Base-by-base conservation (phyloP, 2,888 invertebrate genomes). In the Mythimna ferrago region DNA sequence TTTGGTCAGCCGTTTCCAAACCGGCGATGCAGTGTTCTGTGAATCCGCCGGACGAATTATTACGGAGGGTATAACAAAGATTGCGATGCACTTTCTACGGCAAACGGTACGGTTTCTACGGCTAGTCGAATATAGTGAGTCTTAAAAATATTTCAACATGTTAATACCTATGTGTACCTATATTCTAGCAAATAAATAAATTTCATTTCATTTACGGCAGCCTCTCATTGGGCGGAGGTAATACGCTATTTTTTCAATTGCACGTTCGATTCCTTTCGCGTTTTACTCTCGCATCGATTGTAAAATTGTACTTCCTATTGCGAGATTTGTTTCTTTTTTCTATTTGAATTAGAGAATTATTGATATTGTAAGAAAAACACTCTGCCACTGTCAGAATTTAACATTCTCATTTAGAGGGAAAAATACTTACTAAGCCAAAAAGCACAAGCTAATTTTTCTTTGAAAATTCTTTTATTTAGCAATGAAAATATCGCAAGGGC, bases 181-280 rank as follows among this genome's bases (percentile, higher is more conserved):
- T n/a, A n/a, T n/a, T n/a, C n/a, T n/a, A n/a, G n/a, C n/a, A n/a
- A n/a, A n/a, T n/a, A n/a, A n/a, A n/a, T n/a, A n/a, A n/a, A n/a
- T n/a, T n/a, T n/a, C n/a, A n/a, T n/a, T n/a, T n/a, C n/a, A n/a
- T n/a, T n/a, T n/a, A n/a, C n/a, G 77, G 86, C 54, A 21, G 62
- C 60, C 85, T 88, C 86, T 88, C 88, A 89, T 88, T 91, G 89
- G 88, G 85, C 81, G 88, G 80, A 83, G 83, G 87, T 91, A 90
- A 91, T 92, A 86, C 87, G 90, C 90, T 87, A 90, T 92, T 92
- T 93, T 93, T 93, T 92, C 91, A 92, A 90, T 90, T 87, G 89
- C 88, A 82, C 73, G 86, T 82, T 82, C 79, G 78, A 83, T 86
- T 83, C 87, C 88, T 89, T 88, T 89, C 87, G 81, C 69, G 65